Evolutionary conservation across 37 sponge, comb jelly and placozoan species (phyloP).

Genomic region (Hormiphora californensis): DNA sequence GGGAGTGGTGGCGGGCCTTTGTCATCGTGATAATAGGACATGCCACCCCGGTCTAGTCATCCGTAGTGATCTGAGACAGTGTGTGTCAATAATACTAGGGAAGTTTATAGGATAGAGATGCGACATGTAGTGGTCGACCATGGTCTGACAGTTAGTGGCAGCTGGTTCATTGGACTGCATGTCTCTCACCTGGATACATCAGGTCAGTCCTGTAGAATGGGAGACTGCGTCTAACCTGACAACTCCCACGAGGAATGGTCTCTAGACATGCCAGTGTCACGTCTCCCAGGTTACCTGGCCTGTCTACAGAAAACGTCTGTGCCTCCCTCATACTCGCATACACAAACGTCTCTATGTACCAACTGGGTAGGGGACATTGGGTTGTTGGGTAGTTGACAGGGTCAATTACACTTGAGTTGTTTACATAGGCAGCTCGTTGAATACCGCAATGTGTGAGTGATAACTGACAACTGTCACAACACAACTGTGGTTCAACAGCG

Average conservation of each 20-base stretch:
- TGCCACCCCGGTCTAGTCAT: slow-evolving; percentile 8
- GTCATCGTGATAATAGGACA: slow-evolving; percentile 3
- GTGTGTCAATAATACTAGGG: too few relatives aligned
- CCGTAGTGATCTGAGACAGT: neutral
- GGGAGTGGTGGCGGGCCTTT: neutral
- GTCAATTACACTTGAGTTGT: too few relatives aligned
- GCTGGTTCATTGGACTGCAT: too few relatives aligned
- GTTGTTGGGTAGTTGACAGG: neutral
- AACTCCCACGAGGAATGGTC: neutral
- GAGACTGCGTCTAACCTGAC: neutral
- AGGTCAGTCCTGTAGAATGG: slow-evolving; percentile 36
- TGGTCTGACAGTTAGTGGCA: too few relatives aligned
- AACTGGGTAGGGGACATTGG: neutral
- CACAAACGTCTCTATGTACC: neutral
- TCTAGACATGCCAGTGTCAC: neutral
- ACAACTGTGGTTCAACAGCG: too few relatives aligned
- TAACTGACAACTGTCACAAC: too few relatives aligned
- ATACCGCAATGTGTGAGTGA: too few relatives aligned
- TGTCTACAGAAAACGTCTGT: neutral
- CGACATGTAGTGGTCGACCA: too few relatives aligned
- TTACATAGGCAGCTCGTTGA: too few relatives aligned
- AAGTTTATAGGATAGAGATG: too few relatives aligned
- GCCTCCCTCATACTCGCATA: neutral
- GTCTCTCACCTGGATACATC: neutral
- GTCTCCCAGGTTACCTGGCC: neutral